A percentile compares a stretch with the other conserved stretches of the same genome.
Evolutionary conservation across 53 echinoderm and acorn worm species (phyloP).

Genomic region (Echinometra lucunter): DNA sequence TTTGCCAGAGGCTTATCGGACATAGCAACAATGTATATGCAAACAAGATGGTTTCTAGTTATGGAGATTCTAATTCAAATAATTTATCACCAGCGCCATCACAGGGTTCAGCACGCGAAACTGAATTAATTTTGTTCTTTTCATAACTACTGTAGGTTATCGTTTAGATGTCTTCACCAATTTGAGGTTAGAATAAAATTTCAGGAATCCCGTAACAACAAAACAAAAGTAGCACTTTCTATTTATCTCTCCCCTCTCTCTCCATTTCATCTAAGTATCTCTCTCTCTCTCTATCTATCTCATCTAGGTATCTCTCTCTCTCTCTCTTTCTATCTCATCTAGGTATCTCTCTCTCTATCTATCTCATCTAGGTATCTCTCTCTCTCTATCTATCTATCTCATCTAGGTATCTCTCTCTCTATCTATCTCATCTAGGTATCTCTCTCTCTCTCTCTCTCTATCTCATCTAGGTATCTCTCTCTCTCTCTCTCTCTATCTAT

Average conservation of each 20-base stretch:
- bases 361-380: not conserved
- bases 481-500: not conserved
- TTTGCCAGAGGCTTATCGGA: not conserved
- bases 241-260: not conserved
- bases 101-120: no score
- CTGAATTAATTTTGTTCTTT: no score
- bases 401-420: not conserved
- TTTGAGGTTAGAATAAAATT: no score
- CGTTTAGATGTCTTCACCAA: no score
- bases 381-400: not conserved
- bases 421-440: not conserved
- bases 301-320: not conserved
- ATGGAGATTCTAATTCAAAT: no score
- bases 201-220: no score
- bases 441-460: not conserved
- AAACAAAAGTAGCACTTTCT: no score
- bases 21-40: not conserved
- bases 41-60: no score
- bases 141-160: no score
- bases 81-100: no score
- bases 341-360: not conserved
- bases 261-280: no score
- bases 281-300: not conserved
- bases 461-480: no score
- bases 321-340: not conserved